Evolutionary conservation across 2,113 vertebrate genomes (phyloP).

Genomic region (Myanophis thanlyinensis): DNA sequence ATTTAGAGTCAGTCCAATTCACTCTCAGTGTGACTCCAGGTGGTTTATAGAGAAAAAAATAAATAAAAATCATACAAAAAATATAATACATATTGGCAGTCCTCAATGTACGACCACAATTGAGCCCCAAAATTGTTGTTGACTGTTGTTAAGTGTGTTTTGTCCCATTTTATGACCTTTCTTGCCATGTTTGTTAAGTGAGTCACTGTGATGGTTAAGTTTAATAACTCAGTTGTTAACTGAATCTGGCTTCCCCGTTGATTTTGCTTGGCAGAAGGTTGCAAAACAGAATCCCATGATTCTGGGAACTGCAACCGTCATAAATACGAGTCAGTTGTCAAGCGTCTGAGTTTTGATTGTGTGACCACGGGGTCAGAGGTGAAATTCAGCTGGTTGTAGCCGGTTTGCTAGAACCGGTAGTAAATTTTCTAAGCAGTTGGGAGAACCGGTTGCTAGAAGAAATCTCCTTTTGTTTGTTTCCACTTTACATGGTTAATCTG

Average conservation of each 20-base stretch:
- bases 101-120: not conserved
- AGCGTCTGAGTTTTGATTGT: not conserved
- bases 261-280: not conserved
- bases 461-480: too few species aligned
- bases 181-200: not conserved
- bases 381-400: too few species aligned
- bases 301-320: not conserved
- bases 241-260: not conserved
- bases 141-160: not conserved
- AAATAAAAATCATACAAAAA: not conserved
- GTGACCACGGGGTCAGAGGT: too few species aligned
- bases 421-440: too few species aligned
- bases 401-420: too few species aligned
- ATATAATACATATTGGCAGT: not conserved
- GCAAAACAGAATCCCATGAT: not conserved
- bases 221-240: not conserved
- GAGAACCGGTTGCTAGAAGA: too few species aligned
- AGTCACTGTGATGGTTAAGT: not conserved
- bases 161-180: not conserved
- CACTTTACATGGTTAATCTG: too few species aligned
- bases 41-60: not conserved
- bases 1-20: not conserved
- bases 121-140: not conserved
- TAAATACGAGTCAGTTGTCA: not conserved
- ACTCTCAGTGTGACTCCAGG: not conserved